These are phyloP conservation scores for Rutilus rutilus DNA, from an alignment of 2,113 vertebrate genomes.

Conservation along the genomic window DNA sequence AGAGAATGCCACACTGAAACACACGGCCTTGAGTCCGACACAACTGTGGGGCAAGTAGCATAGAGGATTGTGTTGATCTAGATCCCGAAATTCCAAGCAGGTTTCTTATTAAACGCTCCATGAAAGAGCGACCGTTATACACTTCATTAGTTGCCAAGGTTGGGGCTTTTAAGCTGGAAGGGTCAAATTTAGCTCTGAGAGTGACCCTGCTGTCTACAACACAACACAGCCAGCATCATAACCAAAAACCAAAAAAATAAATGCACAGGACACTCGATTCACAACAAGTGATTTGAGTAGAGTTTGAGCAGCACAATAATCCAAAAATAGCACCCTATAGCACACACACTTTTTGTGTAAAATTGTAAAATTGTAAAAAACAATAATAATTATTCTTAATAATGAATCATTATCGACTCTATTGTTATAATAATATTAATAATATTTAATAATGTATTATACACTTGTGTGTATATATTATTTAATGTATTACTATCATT, in stretches of 20 bases:
- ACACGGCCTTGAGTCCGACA: slow-evolving; percentile 40
- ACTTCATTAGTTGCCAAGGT: neutral
- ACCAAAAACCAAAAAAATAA: neutral
- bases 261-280: neutral
- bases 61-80: slow-evolving; percentile 13
- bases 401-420: too few relatives aligned
- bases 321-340: neutral
- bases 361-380: neutral
- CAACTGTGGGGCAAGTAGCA: neutral
- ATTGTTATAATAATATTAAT: too few relatives aligned
- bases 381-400: neutral
- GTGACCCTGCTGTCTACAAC: neutral
- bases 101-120: neutral
- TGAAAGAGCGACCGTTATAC: neutral
- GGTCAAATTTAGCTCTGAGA: neutral
- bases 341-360: neutral
- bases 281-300: neutral
- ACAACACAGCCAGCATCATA: neutral
- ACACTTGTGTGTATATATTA: too few relatives aligned
- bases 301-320: neutral
- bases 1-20: slow-evolving; percentile 57
- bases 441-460: too few relatives aligned
- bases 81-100: neutral
- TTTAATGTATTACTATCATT: neutral
- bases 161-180: neutral